Evolutionary conservation across 2,888 invertebrate genomes (phyloP).

Genomic region (Lepetodrilus schrolli): DNA sequence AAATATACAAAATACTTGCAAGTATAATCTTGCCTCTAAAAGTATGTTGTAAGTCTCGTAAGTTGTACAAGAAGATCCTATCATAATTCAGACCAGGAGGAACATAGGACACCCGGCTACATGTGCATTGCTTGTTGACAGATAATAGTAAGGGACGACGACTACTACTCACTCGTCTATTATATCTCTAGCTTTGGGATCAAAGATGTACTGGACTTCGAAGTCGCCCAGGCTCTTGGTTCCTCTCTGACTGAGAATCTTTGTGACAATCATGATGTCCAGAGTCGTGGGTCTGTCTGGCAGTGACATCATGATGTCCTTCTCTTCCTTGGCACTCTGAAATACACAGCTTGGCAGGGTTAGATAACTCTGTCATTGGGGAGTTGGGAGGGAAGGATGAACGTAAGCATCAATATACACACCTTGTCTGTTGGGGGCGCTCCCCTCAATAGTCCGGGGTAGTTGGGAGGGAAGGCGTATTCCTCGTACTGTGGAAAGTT

Average conservation of each 20-base stretch:
- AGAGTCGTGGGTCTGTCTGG: constrained; percentile 73
- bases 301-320: constrained; percentile 68
- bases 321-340: constrained; percentile 66
- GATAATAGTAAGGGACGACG: no score
- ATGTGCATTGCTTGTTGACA: no score
- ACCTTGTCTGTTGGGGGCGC: constrained; percentile 62
- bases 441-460: constrained; percentile 61
- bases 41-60: no score
- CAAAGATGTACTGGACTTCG: constrained; percentile 76
- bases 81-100: no score
- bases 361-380: no score
- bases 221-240: constrained; percentile 76
- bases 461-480: constrained; percentile 71
- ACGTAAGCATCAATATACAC: no score
- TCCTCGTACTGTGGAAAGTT: constrained; percentile 71
- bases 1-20: no score
- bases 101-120: no score
- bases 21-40: no score
- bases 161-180: constrained; percentile 65
- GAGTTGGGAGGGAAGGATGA: no score
- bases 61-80: no score
- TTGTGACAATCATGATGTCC: constrained; percentile 76
- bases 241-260: constrained; percentile 73
- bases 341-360: neutral
- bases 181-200: constrained; percentile 67